Percentiles rank a stretch among this genome's conserved stretches.
Conservation (phyloP, 2,888 invertebrate species). For the Andrena chrysosceles region DNA sequence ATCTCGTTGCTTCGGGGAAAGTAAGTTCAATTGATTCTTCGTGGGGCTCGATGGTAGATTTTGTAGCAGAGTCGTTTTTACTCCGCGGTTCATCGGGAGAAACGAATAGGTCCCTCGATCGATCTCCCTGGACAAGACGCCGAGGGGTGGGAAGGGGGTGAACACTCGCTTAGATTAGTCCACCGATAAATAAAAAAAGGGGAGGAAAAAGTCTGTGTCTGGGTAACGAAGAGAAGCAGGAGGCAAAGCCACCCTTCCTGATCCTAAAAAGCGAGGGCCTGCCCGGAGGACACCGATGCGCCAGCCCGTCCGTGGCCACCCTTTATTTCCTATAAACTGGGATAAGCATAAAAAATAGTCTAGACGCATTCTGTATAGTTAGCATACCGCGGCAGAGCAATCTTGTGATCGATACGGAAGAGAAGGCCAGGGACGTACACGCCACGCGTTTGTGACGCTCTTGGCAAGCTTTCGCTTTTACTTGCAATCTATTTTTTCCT, state of each 20-base stretch:
- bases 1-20: background rate
- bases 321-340: slow-evolving; percentile 75
- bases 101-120: background rate
- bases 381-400: slow-evolving; percentile 67
- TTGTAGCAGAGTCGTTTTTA: background rate
- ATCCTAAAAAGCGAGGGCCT: slow-evolving; percentile 43
- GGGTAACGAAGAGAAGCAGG: background rate
- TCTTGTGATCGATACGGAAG: slow-evolving; percentile 71
- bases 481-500: background rate
- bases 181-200: slow-evolving; percentile 19
- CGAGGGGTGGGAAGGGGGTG: background rate
- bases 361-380: slow-evolving; percentile 78
- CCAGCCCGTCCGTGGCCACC: slow-evolving; percentile 20
- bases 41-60: no score
- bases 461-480: background rate
- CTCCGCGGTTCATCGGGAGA: background rate
- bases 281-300: slow-evolving; percentile 45
- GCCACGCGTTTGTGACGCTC: slow-evolving; percentile 18
- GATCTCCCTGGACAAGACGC: background rate
- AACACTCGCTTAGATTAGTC: slow-evolving; percentile 30
- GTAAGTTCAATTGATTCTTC: no score
- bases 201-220: background rate
- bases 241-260: background rate
- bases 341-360: slow-evolving; percentile 80
- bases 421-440: slow-evolving; percentile 49